Evolutionary conservation across 2,888 invertebrate genomes (phyloP).

Genomic region (Eudasyphora cyanicolor): DNA sequence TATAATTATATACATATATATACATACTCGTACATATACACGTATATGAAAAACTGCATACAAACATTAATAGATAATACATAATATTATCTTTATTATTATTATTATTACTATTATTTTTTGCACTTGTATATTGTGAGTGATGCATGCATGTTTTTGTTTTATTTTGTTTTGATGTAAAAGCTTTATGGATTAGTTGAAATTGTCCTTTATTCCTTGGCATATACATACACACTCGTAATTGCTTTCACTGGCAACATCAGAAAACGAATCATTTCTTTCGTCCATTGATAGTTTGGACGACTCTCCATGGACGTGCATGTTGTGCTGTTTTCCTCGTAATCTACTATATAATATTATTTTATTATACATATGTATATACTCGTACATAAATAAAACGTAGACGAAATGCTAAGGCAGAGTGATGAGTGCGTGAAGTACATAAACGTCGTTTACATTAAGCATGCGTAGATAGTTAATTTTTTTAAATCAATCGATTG

Average conservation of each 20-base stretch:
- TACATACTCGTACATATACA: neutral
- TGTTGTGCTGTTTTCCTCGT: neutral
- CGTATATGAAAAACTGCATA: too few relatives aligned
- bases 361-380: neutral
- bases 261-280: neutral
- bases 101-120: neutral
- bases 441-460: conserved; percentile 1
- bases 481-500: conserved; percentile 13
- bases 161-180: neutral
- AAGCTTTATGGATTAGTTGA: too few relatives aligned
- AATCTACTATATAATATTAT: too few relatives aligned
- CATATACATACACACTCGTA: neutral
- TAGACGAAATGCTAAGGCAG: neutral
- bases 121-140: neutral
- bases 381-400: too few relatives aligned
- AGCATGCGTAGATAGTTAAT: conserved; percentile 20
- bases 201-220: neutral
- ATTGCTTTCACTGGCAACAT: neutral
- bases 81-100: too few relatives aligned
- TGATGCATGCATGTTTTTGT: conserved; percentile 18
- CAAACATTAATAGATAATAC: too few relatives aligned
- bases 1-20: too few relatives aligned
- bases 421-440: neutral
- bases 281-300: neutral
- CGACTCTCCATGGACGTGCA: neutral